A percentile compares a stretch with the other conserved stretches of the same genome.
Conservation (phyloP, 2,888 invertebrate species). For the Eucera pruinosa region DNA sequence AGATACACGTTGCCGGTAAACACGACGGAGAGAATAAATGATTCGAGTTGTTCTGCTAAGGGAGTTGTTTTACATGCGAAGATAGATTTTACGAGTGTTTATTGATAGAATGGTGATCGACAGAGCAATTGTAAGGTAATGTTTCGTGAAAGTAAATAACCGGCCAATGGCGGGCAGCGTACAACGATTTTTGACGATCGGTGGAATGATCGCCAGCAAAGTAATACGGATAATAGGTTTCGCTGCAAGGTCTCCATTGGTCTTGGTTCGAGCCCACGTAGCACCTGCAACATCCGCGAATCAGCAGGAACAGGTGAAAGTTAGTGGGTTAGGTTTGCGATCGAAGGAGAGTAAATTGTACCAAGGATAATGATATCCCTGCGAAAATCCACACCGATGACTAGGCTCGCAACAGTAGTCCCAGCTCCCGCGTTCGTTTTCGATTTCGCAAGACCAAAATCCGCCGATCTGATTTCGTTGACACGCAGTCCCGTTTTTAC, state of each 20-base stretch:
- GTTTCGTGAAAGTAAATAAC: conserved; percentile 93
- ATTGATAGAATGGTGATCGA: not conserved
- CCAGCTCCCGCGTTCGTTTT: conserved; percentile 90
- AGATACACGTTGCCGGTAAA: too few species aligned
- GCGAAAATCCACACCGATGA: conserved; percentile 93
- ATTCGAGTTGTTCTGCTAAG: too few species aligned
- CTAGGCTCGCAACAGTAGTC: conserved; percentile 94
- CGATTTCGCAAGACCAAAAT: conserved; percentile 94
- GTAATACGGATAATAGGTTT: conserved; percentile 90
- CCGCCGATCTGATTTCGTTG: conserved; percentile 90
- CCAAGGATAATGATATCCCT: conserved; percentile 93
- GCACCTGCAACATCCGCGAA: conserved; percentile 87
- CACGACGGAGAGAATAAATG: too few species aligned
- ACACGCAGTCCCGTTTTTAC: conserved; percentile 89
- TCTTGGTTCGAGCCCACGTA: conserved; percentile 91
- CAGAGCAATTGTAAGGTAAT: conserved; percentile 90
- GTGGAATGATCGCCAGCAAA: conserved; percentile 58
- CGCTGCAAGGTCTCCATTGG: conserved; percentile 95
- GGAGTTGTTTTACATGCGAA: too few species aligned
- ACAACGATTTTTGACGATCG: conserved; percentile 24
- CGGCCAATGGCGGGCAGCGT: conserved; percentile 88
- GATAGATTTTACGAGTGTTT: too few species aligned
- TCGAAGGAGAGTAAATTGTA: too few species aligned
- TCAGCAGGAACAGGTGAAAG: too few species aligned
- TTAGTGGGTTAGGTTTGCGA: too few species aligned